phyloP scores from a whole-genome alignment of 2,888 invertebrate genomes.

The Mongoloraphidia duomilia region DNA sequence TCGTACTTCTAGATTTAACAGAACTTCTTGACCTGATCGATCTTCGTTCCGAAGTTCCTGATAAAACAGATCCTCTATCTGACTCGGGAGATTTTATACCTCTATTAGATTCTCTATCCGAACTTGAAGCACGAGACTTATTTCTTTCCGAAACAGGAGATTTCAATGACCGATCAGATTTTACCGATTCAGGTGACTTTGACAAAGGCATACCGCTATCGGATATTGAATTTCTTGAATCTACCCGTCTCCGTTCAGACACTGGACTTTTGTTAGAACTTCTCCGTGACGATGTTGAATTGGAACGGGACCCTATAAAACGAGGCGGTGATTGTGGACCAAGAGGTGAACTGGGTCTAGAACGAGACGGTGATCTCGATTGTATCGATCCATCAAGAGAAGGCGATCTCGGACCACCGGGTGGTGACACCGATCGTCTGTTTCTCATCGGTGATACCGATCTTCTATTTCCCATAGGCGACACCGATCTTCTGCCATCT shows the following conservation, averaged over 20 bases:
- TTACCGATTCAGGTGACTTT: background rate
- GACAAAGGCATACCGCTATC: background rate
- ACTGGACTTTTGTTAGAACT: background rate
- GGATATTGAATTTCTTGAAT: background rate
- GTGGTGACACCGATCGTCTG: no score
- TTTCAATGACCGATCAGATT: background rate
- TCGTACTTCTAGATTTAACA: no score
- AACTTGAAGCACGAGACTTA: no score
- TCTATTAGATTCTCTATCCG: background rate
- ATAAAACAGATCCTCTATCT: conserved; percentile 1
- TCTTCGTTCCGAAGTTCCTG: background rate
- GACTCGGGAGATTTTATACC: conserved; percentile 1
- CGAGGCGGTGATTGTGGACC: conserved; percentile 8
- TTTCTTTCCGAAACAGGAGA: background rate
- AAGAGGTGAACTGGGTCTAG: background rate
- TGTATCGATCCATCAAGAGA: no score
- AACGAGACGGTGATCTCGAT: no score
- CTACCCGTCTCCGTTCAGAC: background rate
- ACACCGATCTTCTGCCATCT: no score
- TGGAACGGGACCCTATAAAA: no score
- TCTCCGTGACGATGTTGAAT: no score
- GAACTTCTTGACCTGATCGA: background rate
- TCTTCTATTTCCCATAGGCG: no score
- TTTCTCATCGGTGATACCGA: no score
- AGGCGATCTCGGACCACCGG: no score